Base-by-base conservation (phyloP, 1,140 invertebrate species). In the Hirudo medicinalis region DNA sequence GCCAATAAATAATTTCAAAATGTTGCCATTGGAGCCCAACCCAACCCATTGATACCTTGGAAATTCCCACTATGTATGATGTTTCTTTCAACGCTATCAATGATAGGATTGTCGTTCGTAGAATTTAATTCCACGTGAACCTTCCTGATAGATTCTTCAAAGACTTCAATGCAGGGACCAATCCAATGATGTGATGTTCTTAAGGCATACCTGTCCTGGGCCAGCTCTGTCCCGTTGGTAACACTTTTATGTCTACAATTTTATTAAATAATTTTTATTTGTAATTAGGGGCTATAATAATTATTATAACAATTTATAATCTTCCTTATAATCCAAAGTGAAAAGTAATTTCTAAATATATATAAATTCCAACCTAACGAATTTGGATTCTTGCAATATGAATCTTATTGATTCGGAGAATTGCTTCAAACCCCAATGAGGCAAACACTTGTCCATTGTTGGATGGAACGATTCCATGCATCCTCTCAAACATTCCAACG, bases 41-140 rank as follows among this genome's bases (percentile, higher is more conserved):
- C 8, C 20, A 22, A 11, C 15, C 19, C 20, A 63, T 15, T 32
- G 2, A 72, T n/a, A 32, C 67, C 67, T 43, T 68, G 67, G 36
- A 68, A 66, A 71, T 71, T 49, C 27, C 69, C 36, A 40, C 69
- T 20, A 43, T 49, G 19, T 3, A 20, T 4, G 36, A 73, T 67
- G 19, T 71, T 57, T 27, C 54, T 57, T 27, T 66, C 27, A 15
- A 19, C 15, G 40, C 71, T 69, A 60, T 74, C 73, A 19, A 74
- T 72, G 17, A 74, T 27, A 27, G 73, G 73, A 53, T 74, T 74
- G 54, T 74, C 73, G 54, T 74, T 74, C 60, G 71, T 69, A 27
- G 71, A 72, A 70, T 74, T 74, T 27, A 72, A 36, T 60, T 74
- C 73, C 19, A 69, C 66, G 25, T 25, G 49, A 17, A 74, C 22